Evolutionary conservation across 2,797 vertebrate genomes (phyloP).

Genomic region (Vespertilio murinus): DNA sequence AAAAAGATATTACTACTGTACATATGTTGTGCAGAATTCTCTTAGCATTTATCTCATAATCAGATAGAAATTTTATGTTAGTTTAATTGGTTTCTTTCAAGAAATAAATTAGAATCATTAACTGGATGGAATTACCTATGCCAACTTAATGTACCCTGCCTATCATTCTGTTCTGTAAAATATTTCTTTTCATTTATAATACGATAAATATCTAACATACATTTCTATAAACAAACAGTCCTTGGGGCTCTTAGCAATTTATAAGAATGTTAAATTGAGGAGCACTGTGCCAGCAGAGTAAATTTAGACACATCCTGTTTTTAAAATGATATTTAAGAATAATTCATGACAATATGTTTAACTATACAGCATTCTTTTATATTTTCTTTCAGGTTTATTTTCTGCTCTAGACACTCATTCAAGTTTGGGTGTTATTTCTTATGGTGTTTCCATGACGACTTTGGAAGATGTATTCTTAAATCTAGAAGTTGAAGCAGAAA

Average conservation of each 20-base stretch:
- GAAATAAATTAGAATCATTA: neutral
- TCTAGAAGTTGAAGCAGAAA: conserved; percentile 95
- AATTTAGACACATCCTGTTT: neutral
- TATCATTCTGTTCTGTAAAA: neutral
- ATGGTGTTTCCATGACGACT: conserved; percentile 97
- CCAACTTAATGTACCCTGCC: neutral
- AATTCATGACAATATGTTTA: neutral
- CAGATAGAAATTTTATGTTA: neutral
- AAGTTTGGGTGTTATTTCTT: conserved; percentile 91
- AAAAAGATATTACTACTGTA: neutral
- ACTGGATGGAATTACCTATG: neutral
- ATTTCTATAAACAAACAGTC: conserved; percentile 8
- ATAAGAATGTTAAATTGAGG: conserved; percentile 32
- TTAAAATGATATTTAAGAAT: neutral
- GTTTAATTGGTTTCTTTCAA: neutral
- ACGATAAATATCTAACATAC: neutral
- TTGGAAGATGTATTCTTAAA: conserved; percentile 97
- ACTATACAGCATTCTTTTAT: neutral
- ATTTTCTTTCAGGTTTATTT: conserved; percentile 89
- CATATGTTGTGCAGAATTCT: neutral
- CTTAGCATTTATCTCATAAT: neutral
- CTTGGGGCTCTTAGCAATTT: neutral
- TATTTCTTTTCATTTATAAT: conserved; percentile 19
- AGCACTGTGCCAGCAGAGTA: neutral
- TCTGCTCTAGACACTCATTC: conserved; percentile 91